Evolutionary conservation across 2,113 vertebrate species (phyloP), one percentile per base, ranked within the genome.

Genomic region (Eolophus roseicapilla): DNA sequence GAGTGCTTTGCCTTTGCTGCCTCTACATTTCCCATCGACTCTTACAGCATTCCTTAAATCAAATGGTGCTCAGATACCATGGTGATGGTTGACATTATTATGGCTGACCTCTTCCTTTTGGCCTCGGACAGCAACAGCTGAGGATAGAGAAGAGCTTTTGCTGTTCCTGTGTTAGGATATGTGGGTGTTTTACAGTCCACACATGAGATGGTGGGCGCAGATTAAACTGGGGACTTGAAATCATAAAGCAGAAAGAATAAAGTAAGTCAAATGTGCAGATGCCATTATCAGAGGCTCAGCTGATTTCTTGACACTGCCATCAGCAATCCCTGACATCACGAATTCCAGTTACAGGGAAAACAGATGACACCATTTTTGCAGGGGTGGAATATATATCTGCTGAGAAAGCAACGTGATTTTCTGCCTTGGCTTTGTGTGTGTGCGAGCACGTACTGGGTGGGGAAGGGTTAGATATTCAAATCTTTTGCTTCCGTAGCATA

Each of bases 51-150:
- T 91, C 96, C 96, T 96, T 96, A 95, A 96, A 96, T 92, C 95
- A 87, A 77, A 92, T 23, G 78, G 86, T 82, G 88, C 92, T 96
- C 96, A 96, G 95, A 93, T 94, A 96, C 96, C 96, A 96, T 97
- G 95, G 96, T 96, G 96, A 95, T 97, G 74, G 94, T 95, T 96
- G 96, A 96, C 95, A 95, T 95, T 95, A 94, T 96, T 92, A 96
- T 91, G 88, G 92, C 81, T 97, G 95, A 89, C 94, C 96, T 94
- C 89, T 88, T 97, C 88, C 93, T 89, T 96, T 88, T 92, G 95
- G 92, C 96, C 84, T 88, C 64, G 1, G 92, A 96, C 90, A 95
- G 81, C 84, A 31, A 43, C 65, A 75, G 91, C 88, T 95, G 92
- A 89, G 80, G 93, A 96, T 33, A 92, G 95, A 46, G 68, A 53